Evolutionary conservation across 2,797 vertebrate species (phyloP).

Genomic region (Takifugu ocellatus): DNA sequence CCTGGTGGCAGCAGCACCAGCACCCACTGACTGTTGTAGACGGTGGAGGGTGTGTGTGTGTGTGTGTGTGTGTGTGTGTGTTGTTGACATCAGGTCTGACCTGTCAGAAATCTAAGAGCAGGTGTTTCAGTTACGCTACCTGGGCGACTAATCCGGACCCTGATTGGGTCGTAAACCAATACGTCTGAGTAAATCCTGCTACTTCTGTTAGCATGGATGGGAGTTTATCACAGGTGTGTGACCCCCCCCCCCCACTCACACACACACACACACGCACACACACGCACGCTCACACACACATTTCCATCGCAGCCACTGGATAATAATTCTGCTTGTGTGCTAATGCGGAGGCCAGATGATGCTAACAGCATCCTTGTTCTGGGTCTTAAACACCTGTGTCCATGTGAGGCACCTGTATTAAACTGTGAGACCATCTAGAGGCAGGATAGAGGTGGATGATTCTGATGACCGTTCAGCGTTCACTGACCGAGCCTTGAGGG

Average conservation of each 20-base stretch:
- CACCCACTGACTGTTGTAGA: not conserved
- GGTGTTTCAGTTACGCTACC: slow-evolving; percentile 64
- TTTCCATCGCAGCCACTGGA: slow-evolving; percentile 32
- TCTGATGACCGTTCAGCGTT: no score
- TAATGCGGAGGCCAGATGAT: slow-evolving; percentile 44
- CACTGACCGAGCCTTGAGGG: slow-evolving; percentile 2
- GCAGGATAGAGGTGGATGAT: no score
- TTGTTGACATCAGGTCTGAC: slow-evolving; percentile 48
- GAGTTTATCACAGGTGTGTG: slow-evolving; percentile 14
- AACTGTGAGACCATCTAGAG: slow-evolving; percentile 8
- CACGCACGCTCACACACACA: slow-evolving; percentile 15
- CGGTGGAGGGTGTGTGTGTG: not conserved
- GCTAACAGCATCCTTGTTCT: slow-evolving; percentile 48
- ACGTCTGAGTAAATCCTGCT: slow-evolving; percentile 53
- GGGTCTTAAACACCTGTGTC: slow-evolving; percentile 32
- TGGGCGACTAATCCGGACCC: slow-evolving; percentile 63
- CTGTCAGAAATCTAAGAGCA: slow-evolving; percentile 42
- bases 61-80: slow-evolving; percentile 24
- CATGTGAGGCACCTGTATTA: not conserved
- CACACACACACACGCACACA: slow-evolving; percentile 19
- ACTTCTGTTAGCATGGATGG: slow-evolving; percentile 32
- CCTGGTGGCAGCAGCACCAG: not conserved
- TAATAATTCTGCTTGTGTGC: slow-evolving; percentile 23
- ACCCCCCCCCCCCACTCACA: not conserved
- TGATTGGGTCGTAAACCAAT: slow-evolving; percentile 67